A percentile compares a stretch with the other conserved stretches of the same genome.
These are phyloP conservation scores for Euthynnus affinis DNA, from an alignment of 2,797 vertebrate genomes.

Conservation along the genomic window DNA sequence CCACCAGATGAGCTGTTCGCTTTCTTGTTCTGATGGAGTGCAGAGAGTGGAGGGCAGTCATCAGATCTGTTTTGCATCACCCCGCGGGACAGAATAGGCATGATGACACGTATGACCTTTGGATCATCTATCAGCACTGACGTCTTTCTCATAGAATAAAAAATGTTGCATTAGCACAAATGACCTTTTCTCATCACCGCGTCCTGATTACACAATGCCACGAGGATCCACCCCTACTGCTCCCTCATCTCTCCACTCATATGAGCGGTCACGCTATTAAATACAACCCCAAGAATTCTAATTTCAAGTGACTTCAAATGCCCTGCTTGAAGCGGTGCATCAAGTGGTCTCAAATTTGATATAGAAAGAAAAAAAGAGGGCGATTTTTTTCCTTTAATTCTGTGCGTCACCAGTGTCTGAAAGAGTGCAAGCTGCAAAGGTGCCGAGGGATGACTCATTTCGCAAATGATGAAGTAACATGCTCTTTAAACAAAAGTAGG, in stretches of 20 bases:
- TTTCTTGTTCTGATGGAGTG: conserved; percentile 51
- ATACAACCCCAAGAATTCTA: conserved; percentile 36
- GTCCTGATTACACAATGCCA: conserved; percentile 69
- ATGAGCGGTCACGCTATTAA: conserved; percentile 54
- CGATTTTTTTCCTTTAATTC: conserved; percentile 3
- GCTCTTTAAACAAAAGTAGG: conserved; percentile 43
- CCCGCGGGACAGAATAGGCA: conserved; percentile 69
- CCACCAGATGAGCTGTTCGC: conserved; percentile 58
- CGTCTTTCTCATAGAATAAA: conserved; percentile 67
- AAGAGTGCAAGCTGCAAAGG: not conserved
- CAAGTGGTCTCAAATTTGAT: conserved; percentile 37
- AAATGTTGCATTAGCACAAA: conserved; percentile 77
- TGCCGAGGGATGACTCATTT: conserved; percentile 19
- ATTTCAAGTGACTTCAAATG: conserved; percentile 48
- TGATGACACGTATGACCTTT: conserved; percentile 74
- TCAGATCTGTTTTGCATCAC: conserved; percentile 72
- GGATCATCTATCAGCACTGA: conserved; percentile 69
- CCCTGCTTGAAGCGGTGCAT: conserved; percentile 4
- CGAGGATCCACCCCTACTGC: conserved; percentile 60
- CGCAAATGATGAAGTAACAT: conserved; percentile 23
- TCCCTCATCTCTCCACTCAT: conserved; percentile 42
- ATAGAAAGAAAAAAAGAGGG: not conserved
- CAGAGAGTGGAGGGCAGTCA: conserved; percentile 54
- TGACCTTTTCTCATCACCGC: conserved; percentile 75
- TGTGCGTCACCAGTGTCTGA: not conserved